phyloP scores from a whole-genome alignment of 2,888 invertebrate species.

The Melanchra persicariae region DNA sequence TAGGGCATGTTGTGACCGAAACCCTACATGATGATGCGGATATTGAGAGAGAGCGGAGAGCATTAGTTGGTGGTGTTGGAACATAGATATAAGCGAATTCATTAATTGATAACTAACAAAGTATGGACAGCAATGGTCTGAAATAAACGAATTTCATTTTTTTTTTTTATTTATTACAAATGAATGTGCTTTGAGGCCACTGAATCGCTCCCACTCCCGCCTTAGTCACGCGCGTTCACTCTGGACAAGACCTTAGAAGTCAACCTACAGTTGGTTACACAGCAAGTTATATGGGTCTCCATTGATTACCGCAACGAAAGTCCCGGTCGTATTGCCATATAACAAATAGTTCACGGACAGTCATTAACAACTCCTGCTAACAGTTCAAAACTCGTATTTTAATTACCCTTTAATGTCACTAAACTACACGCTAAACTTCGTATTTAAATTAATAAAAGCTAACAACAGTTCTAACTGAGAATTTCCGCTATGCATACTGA shows the following conservation, averaged over 20 bases:
- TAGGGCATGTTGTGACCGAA: too few species aligned
- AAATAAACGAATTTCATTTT: too few species aligned
- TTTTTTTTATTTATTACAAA: too few species aligned
- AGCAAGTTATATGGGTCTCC: not conserved
- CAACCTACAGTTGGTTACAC: not conserved
- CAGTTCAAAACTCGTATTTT: conserved; percentile 42
- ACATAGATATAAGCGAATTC: too few species aligned
- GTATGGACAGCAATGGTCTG: too few species aligned
- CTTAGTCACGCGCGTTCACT: too few species aligned
- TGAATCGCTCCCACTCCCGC: too few species aligned
- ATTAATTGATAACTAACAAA: too few species aligned
- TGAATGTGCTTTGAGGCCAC: too few species aligned
- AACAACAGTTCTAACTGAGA: conserved; percentile 59
- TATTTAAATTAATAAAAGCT: conserved; percentile 63
- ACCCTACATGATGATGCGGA: too few species aligned
- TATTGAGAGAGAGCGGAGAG: too few species aligned
- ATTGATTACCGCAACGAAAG: conserved; percentile 43
- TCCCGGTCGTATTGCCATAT: conserved; percentile 12
- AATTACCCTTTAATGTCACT: conserved; percentile 54
- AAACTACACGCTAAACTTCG: conserved; percentile 43
- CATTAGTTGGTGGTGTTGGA: too few species aligned
- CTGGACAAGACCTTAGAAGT: not conserved
- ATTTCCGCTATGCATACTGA: conserved; percentile 57
- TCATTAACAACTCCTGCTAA: conserved; percentile 35
- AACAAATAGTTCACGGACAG: conserved; percentile 50